A percentile compares a stretch with the other conserved stretches of the same genome.
These are phyloP conservation scores for Indri indri DNA, from an alignment of 2,113 vertebrate species.

Conservation along the genomic window DNA sequence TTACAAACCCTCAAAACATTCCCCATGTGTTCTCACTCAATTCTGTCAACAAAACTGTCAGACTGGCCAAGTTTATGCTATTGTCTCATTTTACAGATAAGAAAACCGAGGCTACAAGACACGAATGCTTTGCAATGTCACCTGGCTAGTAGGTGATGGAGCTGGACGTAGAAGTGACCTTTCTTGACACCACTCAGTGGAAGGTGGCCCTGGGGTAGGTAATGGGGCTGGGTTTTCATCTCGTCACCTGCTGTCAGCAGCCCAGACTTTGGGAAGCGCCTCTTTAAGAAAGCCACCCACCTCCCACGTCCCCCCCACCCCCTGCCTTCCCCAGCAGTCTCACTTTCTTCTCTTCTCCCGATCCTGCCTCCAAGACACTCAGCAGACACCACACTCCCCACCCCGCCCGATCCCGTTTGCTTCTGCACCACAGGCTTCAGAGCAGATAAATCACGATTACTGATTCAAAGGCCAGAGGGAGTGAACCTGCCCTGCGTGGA, in stretches of 20 bases:
- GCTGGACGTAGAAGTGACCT: neutral
- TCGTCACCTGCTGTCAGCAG: neutral
- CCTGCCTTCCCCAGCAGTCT: neutral
- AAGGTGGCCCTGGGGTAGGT: neutral
- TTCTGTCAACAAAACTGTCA: neutral
- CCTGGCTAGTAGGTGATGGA: too few relatives aligned
- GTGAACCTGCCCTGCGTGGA: constrained; percentile 65
- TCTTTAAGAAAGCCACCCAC: neutral
- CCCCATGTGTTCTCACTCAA: neutral
- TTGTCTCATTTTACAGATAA: too few relatives aligned
- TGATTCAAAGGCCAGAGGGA: constrained; percentile 65
- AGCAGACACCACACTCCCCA: neutral
- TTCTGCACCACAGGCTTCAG: constrained; percentile 41
- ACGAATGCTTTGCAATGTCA: neutral
- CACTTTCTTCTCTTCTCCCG: neutral
- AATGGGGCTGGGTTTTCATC: neutral
- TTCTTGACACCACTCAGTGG: neutral
- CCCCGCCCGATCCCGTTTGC: constrained; percentile 52
- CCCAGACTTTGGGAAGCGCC: neutral
- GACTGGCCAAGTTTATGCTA: neutral
- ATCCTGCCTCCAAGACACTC: constrained; percentile 9
- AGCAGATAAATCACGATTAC: constrained; percentile 59
- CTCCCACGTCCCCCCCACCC: neutral
- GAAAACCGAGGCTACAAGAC: neutral
- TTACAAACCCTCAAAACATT: neutral